Evolutionary conservation across 2,888 invertebrate genomes (phyloP), one percentile per base, ranked within the genome.

Genomic region (Branchipolynoe longqiensis): DNA sequence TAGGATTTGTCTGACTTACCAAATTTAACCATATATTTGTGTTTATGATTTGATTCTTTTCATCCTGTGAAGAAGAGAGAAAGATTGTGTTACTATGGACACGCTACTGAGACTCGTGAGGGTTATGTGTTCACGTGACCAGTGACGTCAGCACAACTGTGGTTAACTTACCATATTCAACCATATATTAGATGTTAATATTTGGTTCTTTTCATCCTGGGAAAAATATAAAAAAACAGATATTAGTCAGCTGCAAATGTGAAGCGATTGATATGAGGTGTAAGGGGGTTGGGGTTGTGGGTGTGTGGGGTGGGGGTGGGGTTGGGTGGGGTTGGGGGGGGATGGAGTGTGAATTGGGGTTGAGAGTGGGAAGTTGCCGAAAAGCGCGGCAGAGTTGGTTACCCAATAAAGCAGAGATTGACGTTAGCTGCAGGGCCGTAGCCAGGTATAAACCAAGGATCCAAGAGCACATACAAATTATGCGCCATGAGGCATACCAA

Each of bases 1-100:
- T 58, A 56, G 18, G 12, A 18, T 22, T 54, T 59, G 38, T 83
- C 62, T 69, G 84, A 97, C 98, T 97, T 96, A 98, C 98, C 97
- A 98, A 96, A 95, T 98, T 97, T 94, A 98, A 96, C 98, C 98
- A 98, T 95, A 98, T 97, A 96, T 98, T 98, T 95, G 98, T 98
- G 94, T 98, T 97, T 95, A 98, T 96, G 95, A 98, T 98, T 96
- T 98, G 98, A 95, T 98, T 98, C 96, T 98, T 99, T 96, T 99
- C 99, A 95, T 99, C 98, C 98, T 99, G 96, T 74, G 58, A 64
- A 81, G 40, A 62, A 87, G 36, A 84, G 48, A 84, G 64, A 83
- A 87, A 85, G 78, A 48, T 78, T 78, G 41, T 41, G 78, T 78
- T 78, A 78, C 54, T 78, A 85, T 33, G 41, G 69, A 74, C 83